Evolutionary conservation across 2,888 invertebrate genomes (phyloP).

Genomic region (Criorhina ranunculi): DNA sequence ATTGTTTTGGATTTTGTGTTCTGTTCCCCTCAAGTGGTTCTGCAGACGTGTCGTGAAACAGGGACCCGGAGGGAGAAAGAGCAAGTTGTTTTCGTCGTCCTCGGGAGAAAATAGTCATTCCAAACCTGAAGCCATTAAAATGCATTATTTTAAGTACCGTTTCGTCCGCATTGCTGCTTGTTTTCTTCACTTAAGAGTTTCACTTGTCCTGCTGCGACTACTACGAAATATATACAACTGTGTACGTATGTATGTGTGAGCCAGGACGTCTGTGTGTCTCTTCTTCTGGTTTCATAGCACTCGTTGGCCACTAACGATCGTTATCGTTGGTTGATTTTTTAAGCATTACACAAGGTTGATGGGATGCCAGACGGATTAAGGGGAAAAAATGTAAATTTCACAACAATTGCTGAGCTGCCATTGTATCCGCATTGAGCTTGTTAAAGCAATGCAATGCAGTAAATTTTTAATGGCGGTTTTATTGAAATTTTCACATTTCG

Average conservation of each 20-base stretch:
- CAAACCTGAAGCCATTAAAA: constrained; percentile 74
- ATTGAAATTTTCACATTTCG: constrained; percentile 45
- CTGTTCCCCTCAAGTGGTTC: constrained; percentile 66
- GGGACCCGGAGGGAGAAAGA: constrained; percentile 20
- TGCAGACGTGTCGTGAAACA: constrained; percentile 67
- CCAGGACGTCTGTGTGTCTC: constrained; percentile 33
- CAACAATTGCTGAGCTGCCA: constrained; percentile 17
- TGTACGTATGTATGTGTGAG: constrained; percentile 5
- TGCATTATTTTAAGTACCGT: constrained; percentile 76
- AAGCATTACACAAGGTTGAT: constrained; percentile 52
- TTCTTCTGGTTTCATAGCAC: constrained; percentile 4
- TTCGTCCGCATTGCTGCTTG: constrained; percentile 74
- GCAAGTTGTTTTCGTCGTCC: constrained; percentile 62
- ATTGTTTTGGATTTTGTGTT: constrained; percentile 74
- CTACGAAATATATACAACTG: too few species aligned
- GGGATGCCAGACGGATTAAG: constrained; percentile 70
- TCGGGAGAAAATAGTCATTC: constrained; percentile 67
- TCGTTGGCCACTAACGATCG: constrained; percentile 58
- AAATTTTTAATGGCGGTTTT: constrained; percentile 68
- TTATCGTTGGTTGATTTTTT: constrained; percentile 74
- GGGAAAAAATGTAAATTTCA: constrained; percentile 69
- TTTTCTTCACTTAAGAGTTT: constrained; percentile 70
- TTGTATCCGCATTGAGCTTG: constrained; percentile 71
- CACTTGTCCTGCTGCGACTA: constrained; percentile 58
- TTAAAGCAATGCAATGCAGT: constrained; percentile 68